These are phyloP conservation scores for Poecilia latipinna DNA, from an alignment of 2,113 vertebrate species.

Conservation along the genomic window DNA sequence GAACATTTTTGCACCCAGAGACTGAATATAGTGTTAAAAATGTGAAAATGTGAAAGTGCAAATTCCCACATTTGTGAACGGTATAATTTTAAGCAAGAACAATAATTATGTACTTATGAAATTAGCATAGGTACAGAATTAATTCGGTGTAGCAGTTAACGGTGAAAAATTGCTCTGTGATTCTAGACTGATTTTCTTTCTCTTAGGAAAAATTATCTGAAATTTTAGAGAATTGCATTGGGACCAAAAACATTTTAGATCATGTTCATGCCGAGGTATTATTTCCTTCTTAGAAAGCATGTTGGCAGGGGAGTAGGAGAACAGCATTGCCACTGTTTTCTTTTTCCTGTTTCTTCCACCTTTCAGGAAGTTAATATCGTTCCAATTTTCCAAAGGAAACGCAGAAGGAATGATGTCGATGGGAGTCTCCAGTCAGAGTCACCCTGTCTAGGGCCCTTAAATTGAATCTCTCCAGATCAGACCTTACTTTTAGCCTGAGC, in stretches of 20 bases:
- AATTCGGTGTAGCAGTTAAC: too few species aligned
- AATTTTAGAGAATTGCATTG: not conserved
- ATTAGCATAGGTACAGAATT: too few species aligned
- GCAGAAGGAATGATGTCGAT: constrained; percentile 66
- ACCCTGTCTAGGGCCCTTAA: constrained; percentile 46
- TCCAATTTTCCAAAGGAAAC: constrained; percentile 68
- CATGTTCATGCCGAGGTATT: constrained; percentile 26
- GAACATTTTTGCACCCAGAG: too few species aligned
- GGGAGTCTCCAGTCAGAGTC: constrained; percentile 44
- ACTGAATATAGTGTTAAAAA: too few species aligned
- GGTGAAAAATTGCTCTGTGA: too few species aligned
- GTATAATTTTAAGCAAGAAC: too few species aligned
- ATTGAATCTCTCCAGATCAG: constrained; percentile 69
- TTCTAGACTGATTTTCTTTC: too few species aligned
- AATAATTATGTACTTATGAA: too few species aligned
- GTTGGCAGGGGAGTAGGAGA: constrained; percentile 35
- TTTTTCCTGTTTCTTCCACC: constrained; percentile 41
- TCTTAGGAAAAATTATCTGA: too few species aligned
- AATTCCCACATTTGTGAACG: too few species aligned
- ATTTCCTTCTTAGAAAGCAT: constrained; percentile 15
- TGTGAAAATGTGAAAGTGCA: too few species aligned
- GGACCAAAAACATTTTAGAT: constrained; percentile 43
- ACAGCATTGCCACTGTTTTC: constrained; percentile 36
- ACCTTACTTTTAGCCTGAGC: constrained; percentile 33
- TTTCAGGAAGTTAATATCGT: constrained; percentile 65